These are phyloP conservation scores for Villa cingulata DNA, from an alignment of 2,888 invertebrate genomes.

Conservation along the genomic window DNA sequence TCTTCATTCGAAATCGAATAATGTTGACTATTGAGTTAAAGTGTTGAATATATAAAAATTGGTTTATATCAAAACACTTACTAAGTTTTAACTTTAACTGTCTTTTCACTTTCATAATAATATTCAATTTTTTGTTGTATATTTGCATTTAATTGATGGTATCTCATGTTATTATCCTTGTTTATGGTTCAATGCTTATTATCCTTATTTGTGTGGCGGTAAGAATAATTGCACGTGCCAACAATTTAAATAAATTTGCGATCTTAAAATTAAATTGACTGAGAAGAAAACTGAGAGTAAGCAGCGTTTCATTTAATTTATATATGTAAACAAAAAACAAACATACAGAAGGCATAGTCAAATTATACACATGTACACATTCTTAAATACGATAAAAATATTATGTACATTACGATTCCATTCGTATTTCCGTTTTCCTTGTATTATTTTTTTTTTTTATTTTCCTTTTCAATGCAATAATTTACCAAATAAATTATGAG, in stretches of 20 bases:
- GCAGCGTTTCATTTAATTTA: constrained; percentile 5
- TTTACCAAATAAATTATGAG: too few species aligned
- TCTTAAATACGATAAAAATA: too few species aligned
- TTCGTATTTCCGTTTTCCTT: background rate
- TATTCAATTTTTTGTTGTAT: background rate
- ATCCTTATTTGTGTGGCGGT: constrained; percentile 15
- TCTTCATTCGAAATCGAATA: too few species aligned
- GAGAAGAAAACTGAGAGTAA: constrained; percentile 5
- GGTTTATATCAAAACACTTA: too few species aligned
- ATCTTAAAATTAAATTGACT: constrained; percentile 12
- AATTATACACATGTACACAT: too few species aligned
- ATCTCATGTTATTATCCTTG: constrained; percentile 6
- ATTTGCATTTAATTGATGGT: background rate
- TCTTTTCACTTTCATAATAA: background rate
- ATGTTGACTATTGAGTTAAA: too few species aligned
- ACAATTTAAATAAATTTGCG: constrained; percentile 18
- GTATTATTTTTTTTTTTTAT: too few species aligned
- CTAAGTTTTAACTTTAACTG: too few species aligned
- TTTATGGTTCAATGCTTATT: constrained; percentile 15
- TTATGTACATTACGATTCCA: too few species aligned
- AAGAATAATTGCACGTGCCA: constrained; percentile 23
- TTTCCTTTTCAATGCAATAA: too few species aligned
- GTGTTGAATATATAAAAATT: too few species aligned
- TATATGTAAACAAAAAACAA: constrained; percentile 3
- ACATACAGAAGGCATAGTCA: background rate